These are phyloP conservation scores for Apteryx mantelli DNA, from an alignment of 2,113 vertebrate genomes.

Conservation along the genomic window DNA sequence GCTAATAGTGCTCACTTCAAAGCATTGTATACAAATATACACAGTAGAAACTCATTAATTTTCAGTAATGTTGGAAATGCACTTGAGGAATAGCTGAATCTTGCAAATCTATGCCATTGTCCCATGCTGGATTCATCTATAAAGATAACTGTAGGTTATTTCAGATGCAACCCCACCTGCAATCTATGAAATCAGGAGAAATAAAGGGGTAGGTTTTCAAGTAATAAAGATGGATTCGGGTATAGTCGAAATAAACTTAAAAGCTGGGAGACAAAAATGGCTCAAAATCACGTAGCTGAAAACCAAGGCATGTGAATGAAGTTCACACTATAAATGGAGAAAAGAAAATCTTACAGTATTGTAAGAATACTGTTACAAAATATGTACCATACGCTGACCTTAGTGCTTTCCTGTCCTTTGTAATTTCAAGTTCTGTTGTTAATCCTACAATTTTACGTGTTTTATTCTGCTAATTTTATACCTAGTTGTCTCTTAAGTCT, in stretches of 20 bases:
- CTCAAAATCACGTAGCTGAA: background rate
- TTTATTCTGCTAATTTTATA: background rate
- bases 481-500: background rate
- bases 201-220: background rate
- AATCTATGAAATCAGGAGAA: background rate
- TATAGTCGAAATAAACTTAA: background rate
- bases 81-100: background rate
- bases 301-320: background rate
- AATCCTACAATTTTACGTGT: background rate
- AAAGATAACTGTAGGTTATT: background rate
- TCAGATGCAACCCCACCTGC: background rate
- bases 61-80: slow-evolving; percentile 34
- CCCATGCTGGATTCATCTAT: background rate
- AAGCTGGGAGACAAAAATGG: background rate
- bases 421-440: background rate
- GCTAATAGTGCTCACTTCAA: slow-evolving; percentile 20
- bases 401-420: background rate
- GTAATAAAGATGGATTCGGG: background rate
- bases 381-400: background rate
- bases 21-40: slow-evolving; percentile 3
- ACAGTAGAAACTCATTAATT: slow-evolving; percentile 19
- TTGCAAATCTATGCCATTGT: background rate
- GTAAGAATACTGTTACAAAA: background rate
- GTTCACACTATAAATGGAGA: background rate
- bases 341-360: background rate